Conservation (phyloP, 2,113 vertebrate species). For the Sturnira hondurensis region DNA sequence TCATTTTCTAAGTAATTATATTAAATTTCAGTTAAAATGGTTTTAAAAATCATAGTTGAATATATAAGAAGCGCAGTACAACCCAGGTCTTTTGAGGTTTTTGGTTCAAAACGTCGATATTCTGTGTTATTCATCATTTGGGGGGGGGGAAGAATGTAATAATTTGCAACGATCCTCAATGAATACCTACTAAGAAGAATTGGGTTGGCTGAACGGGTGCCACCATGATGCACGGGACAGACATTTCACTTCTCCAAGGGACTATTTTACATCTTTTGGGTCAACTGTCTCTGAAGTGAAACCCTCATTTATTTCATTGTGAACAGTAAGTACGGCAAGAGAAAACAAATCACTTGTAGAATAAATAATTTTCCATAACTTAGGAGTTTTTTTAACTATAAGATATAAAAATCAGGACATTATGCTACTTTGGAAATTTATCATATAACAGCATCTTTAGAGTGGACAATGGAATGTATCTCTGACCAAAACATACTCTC, state of each 20-base stretch:
- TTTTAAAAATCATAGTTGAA: not conserved
- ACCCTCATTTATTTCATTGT: not conserved
- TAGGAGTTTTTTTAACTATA: not conserved
- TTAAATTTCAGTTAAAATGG: not conserved
- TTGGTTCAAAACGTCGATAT: not conserved
- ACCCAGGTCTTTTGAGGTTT: not conserved
- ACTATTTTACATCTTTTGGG: not conserved
- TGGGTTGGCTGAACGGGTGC: not conserved
- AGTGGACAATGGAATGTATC: not conserved
- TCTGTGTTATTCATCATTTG: not conserved
- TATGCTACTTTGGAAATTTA: not conserved
- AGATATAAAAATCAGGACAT: not conserved
- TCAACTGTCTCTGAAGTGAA: not conserved
- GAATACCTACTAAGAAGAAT: not conserved
- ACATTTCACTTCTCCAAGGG: not conserved
- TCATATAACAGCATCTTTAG: not conserved
- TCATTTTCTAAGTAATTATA: not conserved
- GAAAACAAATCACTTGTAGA: not conserved
- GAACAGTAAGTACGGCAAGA: not conserved
- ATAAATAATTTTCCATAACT: not conserved
- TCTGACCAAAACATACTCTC: not conserved
- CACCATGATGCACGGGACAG: fast-evolving
- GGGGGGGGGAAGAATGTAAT: not conserved
- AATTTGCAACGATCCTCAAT: not conserved
- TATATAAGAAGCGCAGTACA: not conserved